These are phyloP conservation scores for Neostethus bicornis DNA, from an alignment of 2,797 vertebrate species.

Conservation along the genomic window DNA sequence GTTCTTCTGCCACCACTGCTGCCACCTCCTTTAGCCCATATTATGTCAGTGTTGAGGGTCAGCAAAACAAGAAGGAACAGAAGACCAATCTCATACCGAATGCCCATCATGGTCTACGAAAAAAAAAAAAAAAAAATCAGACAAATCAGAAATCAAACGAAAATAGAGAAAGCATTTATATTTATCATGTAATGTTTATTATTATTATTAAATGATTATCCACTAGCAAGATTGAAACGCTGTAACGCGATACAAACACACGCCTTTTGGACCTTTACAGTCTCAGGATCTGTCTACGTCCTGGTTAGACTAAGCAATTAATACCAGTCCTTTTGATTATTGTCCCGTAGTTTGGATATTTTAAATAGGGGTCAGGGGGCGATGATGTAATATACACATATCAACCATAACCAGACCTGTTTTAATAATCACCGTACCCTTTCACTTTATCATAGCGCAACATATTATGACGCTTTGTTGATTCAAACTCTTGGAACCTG, in stretches of 20 bases:
- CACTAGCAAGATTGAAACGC: neutral
- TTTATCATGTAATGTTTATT: neutral
- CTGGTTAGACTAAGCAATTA: neutral
- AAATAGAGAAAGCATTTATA: neutral
- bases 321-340: neutral
- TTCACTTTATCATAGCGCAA: neutral
- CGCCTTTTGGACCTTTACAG: too few species aligned
- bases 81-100: slow-evolving; percentile 26
- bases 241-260: neutral
- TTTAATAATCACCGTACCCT: neutral
- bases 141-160: slow-evolving; percentile 1
- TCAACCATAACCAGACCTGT: neutral
- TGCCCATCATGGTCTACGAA: slow-evolving; percentile 61
- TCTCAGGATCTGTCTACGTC: neutral
- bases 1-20: slow-evolving; percentile 38
- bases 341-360: neutral
- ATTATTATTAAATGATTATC: neutral
- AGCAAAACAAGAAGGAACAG: slow-evolving; percentile 51
- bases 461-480: neutral
- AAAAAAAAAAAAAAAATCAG: too few species aligned
- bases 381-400: neutral
- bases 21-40: slow-evolving; percentile 53
- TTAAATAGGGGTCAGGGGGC: neutral
- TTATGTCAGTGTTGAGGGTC: slow-evolving; percentile 51
- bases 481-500: neutral